Evolutionary conservation across 2,888 invertebrate genomes (phyloP).

Genomic region (Myathropa florea): DNA sequence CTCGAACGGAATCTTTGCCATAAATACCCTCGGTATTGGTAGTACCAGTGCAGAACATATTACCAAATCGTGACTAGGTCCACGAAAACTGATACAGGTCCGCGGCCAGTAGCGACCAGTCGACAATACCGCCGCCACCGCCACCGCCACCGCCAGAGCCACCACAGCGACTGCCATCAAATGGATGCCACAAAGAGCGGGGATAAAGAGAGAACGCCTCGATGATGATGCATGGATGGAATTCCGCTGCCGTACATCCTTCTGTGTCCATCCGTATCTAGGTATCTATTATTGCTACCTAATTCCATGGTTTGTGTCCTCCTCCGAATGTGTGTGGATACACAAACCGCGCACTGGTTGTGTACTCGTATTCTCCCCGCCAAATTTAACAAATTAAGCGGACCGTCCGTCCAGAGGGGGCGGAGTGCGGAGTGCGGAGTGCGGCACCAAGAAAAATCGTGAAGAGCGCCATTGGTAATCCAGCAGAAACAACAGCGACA

Average conservation of each 20-base stretch:
- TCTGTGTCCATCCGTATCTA: constrained; percentile 62
- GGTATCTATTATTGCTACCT: constrained; percentile 71
- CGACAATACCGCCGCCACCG: constrained; percentile 16
- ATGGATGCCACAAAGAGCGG: not conserved
- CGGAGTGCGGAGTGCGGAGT: not conserved
- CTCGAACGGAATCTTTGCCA: constrained; percentile 66
- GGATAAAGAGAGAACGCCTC: constrained; percentile 15
- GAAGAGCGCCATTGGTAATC: constrained; percentile 69
- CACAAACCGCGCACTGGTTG: constrained; percentile 12
- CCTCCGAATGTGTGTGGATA: constrained; percentile 41
- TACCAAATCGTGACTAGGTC: constrained; percentile 81
- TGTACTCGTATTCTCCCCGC: constrained; percentile 31
- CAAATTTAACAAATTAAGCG: constrained; percentile 68
- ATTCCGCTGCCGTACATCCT: constrained; percentile 45
- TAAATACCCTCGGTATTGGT: constrained; percentile 66
- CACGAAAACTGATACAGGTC: constrained; percentile 79
- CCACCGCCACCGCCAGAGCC: not conserved
- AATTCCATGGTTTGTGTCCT: constrained; percentile 64
- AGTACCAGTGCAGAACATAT: constrained; percentile 73
- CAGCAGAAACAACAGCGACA: constrained; percentile 56
- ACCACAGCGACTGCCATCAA: not conserved
- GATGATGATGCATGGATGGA: constrained; percentile 70
- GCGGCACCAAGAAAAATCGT: constrained; percentile 56
- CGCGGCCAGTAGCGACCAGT: constrained; percentile 56
- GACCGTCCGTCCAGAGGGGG: not conserved